A percentile compares a stretch with the other conserved stretches of the same genome.
Conservation (phyloP, 2,888 invertebrate species). For the Phaedon cochleariae region DNA sequence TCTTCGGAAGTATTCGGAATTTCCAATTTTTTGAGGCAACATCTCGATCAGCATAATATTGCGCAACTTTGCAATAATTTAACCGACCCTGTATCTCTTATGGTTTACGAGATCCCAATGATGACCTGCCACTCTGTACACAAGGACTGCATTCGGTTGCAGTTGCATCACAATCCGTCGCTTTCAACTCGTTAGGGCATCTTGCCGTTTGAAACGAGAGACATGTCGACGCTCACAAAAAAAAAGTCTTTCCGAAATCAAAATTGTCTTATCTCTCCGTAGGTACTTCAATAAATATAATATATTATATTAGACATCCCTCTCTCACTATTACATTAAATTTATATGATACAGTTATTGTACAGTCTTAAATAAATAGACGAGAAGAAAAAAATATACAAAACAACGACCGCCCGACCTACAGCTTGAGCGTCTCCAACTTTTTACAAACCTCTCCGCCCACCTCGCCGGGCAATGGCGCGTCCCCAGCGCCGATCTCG, state of each 20-base stretch:
- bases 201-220: background rate
- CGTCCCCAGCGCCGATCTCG: constrained; percentile 61
- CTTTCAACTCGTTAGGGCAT: no score
- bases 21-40: no score
- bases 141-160: no score
- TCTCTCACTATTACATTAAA: constrained; percentile 40
- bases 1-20: no score
- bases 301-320: constrained; percentile 35
- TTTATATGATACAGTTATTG: constrained; percentile 40
- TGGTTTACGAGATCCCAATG: no score
- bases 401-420: constrained; percentile 18
- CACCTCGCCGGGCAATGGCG: constrained; percentile 53
- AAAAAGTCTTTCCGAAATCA: constrained; percentile 13
- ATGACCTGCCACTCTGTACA: no score
- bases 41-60: no score
- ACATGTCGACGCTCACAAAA: constrained; percentile 10
- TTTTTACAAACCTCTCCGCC: constrained; percentile 54
- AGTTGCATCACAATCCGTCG: no score
- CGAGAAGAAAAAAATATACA: constrained; percentile 33
- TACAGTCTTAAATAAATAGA: constrained; percentile 44
- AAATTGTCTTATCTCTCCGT: constrained; percentile 15
- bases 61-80: no score
- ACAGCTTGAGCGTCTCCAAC: constrained; percentile 56
- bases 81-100: no score
- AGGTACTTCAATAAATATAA: constrained; percentile 41